phyloP scores from a whole-genome alignment of 2,888 invertebrate species.

The Amorpha juglandis region DNA sequence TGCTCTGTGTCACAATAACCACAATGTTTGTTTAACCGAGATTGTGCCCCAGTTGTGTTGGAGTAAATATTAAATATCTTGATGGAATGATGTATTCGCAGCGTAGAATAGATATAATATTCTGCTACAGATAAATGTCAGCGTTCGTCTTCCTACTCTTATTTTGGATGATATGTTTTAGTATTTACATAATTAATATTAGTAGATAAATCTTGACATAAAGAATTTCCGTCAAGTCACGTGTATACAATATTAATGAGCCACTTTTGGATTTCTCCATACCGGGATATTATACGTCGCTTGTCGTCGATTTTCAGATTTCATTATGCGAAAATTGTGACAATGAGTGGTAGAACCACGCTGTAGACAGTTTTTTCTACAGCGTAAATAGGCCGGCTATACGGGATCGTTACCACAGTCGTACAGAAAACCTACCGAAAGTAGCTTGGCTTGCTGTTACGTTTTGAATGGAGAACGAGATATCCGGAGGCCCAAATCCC shows the following conservation, averaged over 20 bases:
- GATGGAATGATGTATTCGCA: conserved; percentile 34
- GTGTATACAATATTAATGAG: background rate
- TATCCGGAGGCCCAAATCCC: too few relatives aligned
- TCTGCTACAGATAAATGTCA: conserved; percentile 18
- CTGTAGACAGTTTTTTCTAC: too few relatives aligned
- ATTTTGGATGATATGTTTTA: background rate
- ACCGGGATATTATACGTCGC: too few relatives aligned
- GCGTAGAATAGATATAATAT: conserved; percentile 20
- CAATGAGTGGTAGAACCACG: too few relatives aligned
- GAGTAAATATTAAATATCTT: conserved; percentile 39
- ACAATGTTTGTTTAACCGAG: conserved; percentile 41
- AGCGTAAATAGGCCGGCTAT: too few relatives aligned
- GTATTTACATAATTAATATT: conserved; percentile 10
- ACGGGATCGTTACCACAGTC: too few relatives aligned
- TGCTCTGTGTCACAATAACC: conserved; percentile 40
- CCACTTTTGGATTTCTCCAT: too few relatives aligned
- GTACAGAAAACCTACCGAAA: too few relatives aligned
- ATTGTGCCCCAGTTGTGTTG: conserved; percentile 35
- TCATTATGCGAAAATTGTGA: too few relatives aligned
- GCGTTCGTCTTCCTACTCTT: background rate
- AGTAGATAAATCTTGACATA: background rate
- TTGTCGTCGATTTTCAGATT: too few relatives aligned
- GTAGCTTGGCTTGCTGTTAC: too few relatives aligned
- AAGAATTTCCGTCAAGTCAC: background rate
- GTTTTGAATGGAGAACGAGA: too few relatives aligned